Conservation (phyloP, 2,888 invertebrate species). For the Erynnis tages region DNA sequence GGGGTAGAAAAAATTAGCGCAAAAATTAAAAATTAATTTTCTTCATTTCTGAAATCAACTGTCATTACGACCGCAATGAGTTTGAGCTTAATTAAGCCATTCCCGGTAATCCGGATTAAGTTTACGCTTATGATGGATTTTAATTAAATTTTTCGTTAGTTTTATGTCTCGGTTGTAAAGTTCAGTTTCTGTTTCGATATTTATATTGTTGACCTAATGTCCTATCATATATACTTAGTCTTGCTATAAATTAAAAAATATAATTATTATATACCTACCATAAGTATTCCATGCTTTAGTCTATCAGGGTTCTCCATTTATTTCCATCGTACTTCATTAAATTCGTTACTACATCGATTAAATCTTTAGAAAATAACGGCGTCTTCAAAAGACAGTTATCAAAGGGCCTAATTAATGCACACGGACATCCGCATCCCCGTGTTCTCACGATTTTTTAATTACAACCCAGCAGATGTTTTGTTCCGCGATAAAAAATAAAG, state of each 20-base stretch:
- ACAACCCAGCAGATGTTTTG: constrained; percentile 69
- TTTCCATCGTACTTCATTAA: not conserved
- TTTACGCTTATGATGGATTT: not conserved
- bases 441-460: constrained; percentile 80
- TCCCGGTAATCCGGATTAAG: not conserved
- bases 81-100: constrained; percentile 1
- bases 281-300: too few species aligned
- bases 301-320: not conserved
- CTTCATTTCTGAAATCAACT: not conserved
- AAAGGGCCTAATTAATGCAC: constrained; percentile 54
- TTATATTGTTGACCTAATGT: too few species aligned
- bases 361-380: constrained; percentile 26
- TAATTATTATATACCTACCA: too few species aligned
- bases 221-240: too few species aligned
- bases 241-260: too few species aligned
- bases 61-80: not conserved
- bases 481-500: constrained; percentile 58
- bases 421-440: constrained; percentile 53
- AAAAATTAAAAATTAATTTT: not conserved
- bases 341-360: not conserved
- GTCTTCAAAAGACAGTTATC: constrained; percentile 38
- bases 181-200: too few species aligned
- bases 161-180: not conserved
- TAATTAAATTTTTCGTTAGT: constrained; percentile 1
- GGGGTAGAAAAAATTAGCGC: not conserved